phyloP scores from a whole-genome alignment of 2,888 invertebrate species.

The Scaptomyza cyrtandrae region DNA sequence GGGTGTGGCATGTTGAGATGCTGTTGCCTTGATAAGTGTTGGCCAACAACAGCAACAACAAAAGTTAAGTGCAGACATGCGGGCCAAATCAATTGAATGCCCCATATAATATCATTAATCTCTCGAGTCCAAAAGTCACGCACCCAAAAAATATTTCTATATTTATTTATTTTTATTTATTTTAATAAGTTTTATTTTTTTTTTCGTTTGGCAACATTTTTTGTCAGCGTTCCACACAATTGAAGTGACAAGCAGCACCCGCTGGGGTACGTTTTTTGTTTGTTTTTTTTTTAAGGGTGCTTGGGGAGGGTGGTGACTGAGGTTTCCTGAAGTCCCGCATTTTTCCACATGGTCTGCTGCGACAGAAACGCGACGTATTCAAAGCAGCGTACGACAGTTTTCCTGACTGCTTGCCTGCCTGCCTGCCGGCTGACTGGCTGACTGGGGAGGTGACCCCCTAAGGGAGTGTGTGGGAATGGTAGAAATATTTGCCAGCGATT shows the following conservation, averaged over 20 bases:
- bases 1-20: slow-evolving; percentile 35
- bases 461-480: slow-evolving; percentile 10
- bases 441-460: slow-evolving; percentile 64
- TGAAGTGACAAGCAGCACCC: slow-evolving; percentile 52
- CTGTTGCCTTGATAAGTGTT: slow-evolving; percentile 44
- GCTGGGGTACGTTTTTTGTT: slow-evolving; percentile 5
- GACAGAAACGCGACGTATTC: slow-evolving; percentile 59
- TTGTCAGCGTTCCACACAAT: slow-evolving; percentile 40
- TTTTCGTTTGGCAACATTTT: slow-evolving; percentile 47
- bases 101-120: slow-evolving; percentile 29
- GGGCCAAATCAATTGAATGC: slow-evolving; percentile 60
- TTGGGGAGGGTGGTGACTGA: neutral
- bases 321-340: slow-evolving; percentile 60
- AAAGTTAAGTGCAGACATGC: slow-evolving; percentile 63
- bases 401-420: slow-evolving; percentile 9
- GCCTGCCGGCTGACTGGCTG: slow-evolving; percentile 28
- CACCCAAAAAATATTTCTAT: slow-evolving; percentile 16
- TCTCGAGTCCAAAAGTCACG: slow-evolving; percentile 39
- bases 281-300: neutral
- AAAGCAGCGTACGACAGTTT: slow-evolving; percentile 41
- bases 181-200: slow-evolving; percentile 34
- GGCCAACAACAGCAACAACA: slow-evolving; percentile 18
- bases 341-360: slow-evolving; percentile 67
- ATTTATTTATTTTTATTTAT: slow-evolving; percentile 27
- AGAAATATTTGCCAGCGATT: slow-evolving; percentile 4